phyloP scores from a whole-genome alignment of 2,797 vertebrate species.

The Holocentrus rufus region DNA sequence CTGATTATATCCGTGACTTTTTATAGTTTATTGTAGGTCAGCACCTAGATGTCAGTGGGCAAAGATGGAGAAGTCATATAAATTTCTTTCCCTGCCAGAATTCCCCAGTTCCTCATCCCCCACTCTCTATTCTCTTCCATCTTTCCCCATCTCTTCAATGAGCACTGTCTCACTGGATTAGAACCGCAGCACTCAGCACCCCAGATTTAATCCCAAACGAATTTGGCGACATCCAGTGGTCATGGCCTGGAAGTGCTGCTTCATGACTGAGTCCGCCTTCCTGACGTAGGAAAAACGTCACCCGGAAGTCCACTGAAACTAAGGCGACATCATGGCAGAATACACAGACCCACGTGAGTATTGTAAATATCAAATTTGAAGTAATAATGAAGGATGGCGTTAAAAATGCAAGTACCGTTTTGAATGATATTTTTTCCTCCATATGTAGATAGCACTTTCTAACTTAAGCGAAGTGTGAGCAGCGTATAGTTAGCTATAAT shows the following conservation, averaged over 20 bases:
- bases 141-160: too few relatives aligned
- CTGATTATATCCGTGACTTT: too few relatives aligned
- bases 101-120: too few relatives aligned
- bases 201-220: neutral
- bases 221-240: slow-evolving; percentile 65
- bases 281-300: slow-evolving; percentile 61
- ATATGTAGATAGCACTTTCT: accelerated
- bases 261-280: too few relatives aligned
- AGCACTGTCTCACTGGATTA: too few relatives aligned
- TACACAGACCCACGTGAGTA: slow-evolving; percentile 80
- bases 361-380: slow-evolving; percentile 27
- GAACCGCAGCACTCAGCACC: too few relatives aligned
- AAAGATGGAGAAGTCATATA: too few relatives aligned
- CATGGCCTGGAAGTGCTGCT: accelerated
- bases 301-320: slow-evolving; percentile 71
- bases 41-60: too few relatives aligned
- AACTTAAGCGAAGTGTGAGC: neutral
- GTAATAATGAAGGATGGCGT: accelerated
- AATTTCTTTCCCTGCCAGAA: too few relatives aligned
- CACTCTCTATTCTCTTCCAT: too few relatives aligned
- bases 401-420: neutral
- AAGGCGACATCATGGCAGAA: slow-evolving; percentile 77
- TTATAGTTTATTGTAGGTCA: too few relatives aligned
- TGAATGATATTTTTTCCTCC: accelerated
- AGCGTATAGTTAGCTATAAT: neutral